Evolutionary conservation across 1,140 invertebrate species (phyloP).

Genomic region (Octopus sinensis): DNA sequence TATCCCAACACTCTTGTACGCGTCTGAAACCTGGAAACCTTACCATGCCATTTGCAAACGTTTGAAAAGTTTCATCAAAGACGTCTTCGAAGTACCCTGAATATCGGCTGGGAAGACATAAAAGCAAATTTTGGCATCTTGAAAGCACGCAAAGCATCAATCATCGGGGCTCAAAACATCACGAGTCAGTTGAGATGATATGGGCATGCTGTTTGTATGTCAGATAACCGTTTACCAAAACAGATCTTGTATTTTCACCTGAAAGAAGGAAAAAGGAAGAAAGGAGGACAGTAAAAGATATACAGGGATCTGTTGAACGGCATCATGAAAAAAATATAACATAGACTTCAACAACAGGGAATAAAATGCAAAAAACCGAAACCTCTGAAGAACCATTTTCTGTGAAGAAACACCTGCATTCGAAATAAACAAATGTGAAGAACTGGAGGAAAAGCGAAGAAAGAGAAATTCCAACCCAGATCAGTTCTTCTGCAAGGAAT

Average conservation of each 20-base stretch:
- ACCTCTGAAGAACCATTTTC: background rate
- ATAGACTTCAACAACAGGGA: background rate
- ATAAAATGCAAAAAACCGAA: background rate
- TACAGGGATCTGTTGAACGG: background rate
- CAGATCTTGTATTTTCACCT: background rate
- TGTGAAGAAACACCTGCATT: background rate
- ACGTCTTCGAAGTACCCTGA: background rate
- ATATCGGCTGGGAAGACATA: background rate
- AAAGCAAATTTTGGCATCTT: background rate
- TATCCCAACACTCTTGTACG: background rate
- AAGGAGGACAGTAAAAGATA: background rate
- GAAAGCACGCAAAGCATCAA: background rate
- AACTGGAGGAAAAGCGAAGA: background rate
- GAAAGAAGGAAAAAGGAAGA: background rate
- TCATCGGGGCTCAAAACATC: background rate
- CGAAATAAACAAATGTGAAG: background rate
- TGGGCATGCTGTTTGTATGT: background rate
- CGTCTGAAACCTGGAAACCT: background rate
- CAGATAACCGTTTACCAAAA: background rate
- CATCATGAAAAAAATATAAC: background rate
- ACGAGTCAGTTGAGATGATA: background rate
- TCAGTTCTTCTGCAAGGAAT: background rate
- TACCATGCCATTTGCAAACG: background rate
- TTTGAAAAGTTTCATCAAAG: background rate
- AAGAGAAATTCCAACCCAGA: background rate